Base-by-base conservation (phyloP, 2,113 vertebrate species). In the Holacanthus passer region DNA sequence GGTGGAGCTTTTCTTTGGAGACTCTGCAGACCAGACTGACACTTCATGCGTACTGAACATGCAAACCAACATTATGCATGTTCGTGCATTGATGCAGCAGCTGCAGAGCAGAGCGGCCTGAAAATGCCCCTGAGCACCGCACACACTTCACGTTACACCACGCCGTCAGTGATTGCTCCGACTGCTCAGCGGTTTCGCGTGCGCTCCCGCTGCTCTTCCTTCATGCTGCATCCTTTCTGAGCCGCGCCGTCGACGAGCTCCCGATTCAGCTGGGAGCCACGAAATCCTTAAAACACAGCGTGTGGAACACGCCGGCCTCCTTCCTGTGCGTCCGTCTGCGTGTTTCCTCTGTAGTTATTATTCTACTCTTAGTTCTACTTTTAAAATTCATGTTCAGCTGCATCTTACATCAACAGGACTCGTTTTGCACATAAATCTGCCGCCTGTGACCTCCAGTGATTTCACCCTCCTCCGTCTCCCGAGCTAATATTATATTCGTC, bases 401-500 rank as follows among this genome's bases (percentile, higher is more conserved):
- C 47, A 16, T 56, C 2, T 8, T n/a, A 43, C 27, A 62, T 73
- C 43, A 53, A 35, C 35, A 60, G 5, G 65, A 60, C 29, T 20
- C 20, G 6, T 70, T 58, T 75, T 70, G 17, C n/a, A 47, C 41
- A 52, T 29, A 3, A 41, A 62, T 69, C 69, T 43, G 19, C 45
- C 17, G n/a, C 14, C 22, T 62, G 52, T 68, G 63, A 84, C 63
- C 79, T 43, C 67, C 63, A 24, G 48, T 64, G 52, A 45, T 67
- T 67, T 65, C 66, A 39, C 29, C 66, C 60, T 50, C 55, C 35
- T 43, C 50, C n/a, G n/a, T n/a, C 53, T 45, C 78, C 79, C 50
- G 31, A 53, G 32, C 67, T 84, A 81, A 85, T 74, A 81, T 58
- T 56, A 50, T 27, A 67, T 76, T 66, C 32, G 8, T 82, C 71